Evolutionary conservation across 2,797 vertebrate genomes (phyloP).

Genomic region (Pipistrellus pipistrellus): DNA sequence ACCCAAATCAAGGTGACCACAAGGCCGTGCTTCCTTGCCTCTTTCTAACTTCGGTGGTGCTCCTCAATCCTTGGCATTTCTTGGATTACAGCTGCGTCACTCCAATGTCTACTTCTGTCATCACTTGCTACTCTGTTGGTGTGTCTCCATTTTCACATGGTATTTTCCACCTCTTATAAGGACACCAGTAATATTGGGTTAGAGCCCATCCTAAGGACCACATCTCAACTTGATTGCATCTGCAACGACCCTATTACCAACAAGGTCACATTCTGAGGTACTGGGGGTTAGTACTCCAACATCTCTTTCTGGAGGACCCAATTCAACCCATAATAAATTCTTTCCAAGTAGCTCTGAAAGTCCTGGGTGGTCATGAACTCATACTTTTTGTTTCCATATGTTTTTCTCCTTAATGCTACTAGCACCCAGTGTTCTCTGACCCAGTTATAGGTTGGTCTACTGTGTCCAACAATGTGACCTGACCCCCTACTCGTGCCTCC

Average conservation of each 20-base stretch:
- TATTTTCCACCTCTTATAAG: conserved; percentile 23
- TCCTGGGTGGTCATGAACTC: neutral
- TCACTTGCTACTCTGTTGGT: neutral
- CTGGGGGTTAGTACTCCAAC: neutral
- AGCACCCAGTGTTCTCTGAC: neutral
- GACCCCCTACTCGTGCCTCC: neutral
- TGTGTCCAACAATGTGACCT: neutral
- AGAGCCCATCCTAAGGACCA: neutral
- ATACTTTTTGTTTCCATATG: neutral
- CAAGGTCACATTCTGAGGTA: neutral
- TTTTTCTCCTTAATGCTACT: neutral
- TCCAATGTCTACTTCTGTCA: neutral
- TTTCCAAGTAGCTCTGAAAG: neutral
- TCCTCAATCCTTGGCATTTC: neutral
- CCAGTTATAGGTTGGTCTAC: neutral
- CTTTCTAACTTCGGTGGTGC: neutral
- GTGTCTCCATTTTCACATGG: neutral
- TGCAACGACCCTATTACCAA: conserved; percentile 3
- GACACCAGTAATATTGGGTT: neutral
- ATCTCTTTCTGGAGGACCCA: neutral
- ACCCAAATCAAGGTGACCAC: neutral
- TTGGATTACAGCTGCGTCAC: neutral
- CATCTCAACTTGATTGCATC: conserved; percentile 5
- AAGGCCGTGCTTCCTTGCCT: neutral
- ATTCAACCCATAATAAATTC: neutral